phyloP scores from a whole-genome alignment of 2,797 vertebrate species.

The Microhierax caerulescens region DNA sequence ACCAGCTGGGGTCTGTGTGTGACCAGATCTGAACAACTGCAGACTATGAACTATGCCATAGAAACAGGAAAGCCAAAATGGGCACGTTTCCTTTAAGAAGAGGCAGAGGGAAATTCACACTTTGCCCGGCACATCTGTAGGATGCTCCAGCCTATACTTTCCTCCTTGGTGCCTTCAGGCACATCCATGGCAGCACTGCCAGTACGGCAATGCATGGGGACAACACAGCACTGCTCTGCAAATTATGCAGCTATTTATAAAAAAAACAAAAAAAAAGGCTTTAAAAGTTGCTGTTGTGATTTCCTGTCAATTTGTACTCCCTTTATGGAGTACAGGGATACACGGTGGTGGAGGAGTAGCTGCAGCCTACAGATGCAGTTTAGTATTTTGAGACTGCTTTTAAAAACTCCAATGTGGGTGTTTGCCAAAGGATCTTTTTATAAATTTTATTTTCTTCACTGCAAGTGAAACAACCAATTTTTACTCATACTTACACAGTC shows the following conservation, averaged over 20 bases:
- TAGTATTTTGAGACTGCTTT: conserved; percentile 22
- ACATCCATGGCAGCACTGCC: neutral
- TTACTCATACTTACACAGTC: neutral
- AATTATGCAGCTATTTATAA: neutral
- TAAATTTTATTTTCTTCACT: neutral
- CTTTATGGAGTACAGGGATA: neutral
- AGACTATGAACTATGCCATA: neutral
- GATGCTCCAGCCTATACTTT: neutral
- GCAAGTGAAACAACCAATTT: neutral
- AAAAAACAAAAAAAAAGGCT: neutral
- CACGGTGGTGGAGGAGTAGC: neutral
- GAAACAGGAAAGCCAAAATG: neutral
- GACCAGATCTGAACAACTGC: neutral
- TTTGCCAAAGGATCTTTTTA: neutral
- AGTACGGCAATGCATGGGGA: neutral
- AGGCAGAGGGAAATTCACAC: neutral
- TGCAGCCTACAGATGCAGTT: conserved; percentile 31
- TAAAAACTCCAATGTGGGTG: conserved; percentile 30
- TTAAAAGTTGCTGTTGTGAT: neutral
- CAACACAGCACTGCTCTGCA: neutral
- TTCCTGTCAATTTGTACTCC: neutral
- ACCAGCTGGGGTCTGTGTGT: neutral
- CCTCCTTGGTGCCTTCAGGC: neutral
- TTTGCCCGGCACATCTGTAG: neutral
- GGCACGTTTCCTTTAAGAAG: neutral